Percentiles rank a stretch among this genome's conserved stretches.
Conservation (phyloP, 2,888 invertebrate genomes). For the Stegophylla sp. region DNA sequence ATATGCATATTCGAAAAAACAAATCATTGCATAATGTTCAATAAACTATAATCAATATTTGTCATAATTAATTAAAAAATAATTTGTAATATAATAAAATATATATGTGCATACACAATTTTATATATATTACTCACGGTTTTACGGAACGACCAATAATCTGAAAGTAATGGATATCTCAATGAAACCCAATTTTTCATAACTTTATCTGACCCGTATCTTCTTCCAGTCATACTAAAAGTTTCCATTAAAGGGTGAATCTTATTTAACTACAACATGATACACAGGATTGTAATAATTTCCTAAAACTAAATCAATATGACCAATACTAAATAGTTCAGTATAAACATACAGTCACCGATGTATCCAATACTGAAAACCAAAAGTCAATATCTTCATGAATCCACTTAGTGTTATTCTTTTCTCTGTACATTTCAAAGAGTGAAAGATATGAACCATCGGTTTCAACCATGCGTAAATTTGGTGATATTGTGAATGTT, state of each 20-base stretch:
- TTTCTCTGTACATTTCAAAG: slow-evolving; percentile 20
- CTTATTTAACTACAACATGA: not conserved
- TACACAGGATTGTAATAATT: not conserved
- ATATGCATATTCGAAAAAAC: slow-evolving; percentile 48
- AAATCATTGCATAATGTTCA: slow-evolving; percentile 41
- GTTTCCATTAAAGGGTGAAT: not conserved
- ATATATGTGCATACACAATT: not conserved
- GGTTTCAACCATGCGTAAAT: slow-evolving; percentile 40
- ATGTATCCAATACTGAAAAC: slow-evolving; percentile 10
- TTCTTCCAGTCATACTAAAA: not conserved
- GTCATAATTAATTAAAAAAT: not conserved
- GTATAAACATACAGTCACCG: not conserved
- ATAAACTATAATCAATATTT: slow-evolving; percentile 31
- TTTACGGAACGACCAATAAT: slow-evolving; percentile 46
- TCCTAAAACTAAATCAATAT: not conserved
- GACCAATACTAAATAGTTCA: no score
- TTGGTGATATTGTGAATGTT: slow-evolving; percentile 8
- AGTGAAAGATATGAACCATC: slow-evolving; percentile 17
- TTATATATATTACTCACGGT: slow-evolving; percentile 13
- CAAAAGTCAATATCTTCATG: slow-evolving; percentile 35
- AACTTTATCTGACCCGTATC: not conserved
- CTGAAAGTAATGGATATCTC: slow-evolving; percentile 3
- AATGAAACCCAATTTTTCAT: slow-evolving; percentile 35
- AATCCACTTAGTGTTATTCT: not conserved
- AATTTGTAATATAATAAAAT: not conserved